phyloP scores from a whole-genome alignment of 2,888 invertebrate genomes.

The Aquatica leii region DNA sequence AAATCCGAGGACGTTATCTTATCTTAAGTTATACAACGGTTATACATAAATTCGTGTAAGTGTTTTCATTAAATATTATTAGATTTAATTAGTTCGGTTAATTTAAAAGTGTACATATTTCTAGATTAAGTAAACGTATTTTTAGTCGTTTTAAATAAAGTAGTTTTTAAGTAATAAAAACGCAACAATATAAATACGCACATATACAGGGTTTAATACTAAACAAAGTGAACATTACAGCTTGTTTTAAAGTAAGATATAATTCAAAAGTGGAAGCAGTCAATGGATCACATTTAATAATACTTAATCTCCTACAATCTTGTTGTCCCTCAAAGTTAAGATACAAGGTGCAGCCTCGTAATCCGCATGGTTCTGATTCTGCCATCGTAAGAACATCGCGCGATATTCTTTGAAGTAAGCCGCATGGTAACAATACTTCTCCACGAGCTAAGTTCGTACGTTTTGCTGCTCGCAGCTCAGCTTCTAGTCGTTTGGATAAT shows the following conservation, averaged over 20 bases:
- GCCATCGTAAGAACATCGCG: constrained; percentile 83
- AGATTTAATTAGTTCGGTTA: too few species aligned
- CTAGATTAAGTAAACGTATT: too few species aligned
- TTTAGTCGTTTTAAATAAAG: too few species aligned
- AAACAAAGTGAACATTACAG: too few species aligned
- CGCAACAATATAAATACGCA: too few species aligned
- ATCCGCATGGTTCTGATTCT: constrained; percentile 89
- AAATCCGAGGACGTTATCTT: too few species aligned
- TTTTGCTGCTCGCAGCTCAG: constrained; percentile 82
- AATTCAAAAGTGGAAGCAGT: constrained; percentile 91
- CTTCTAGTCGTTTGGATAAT: constrained; percentile 78
- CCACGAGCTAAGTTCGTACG: constrained; percentile 82
- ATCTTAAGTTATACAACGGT: too few species aligned
- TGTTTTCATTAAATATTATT: too few species aligned
- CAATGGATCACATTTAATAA: constrained; percentile 83
- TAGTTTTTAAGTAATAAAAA: too few species aligned
- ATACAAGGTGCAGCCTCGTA: constrained; percentile 86
- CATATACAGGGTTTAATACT: too few species aligned
- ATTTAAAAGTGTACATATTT: too few species aligned
- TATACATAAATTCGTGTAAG: too few species aligned
- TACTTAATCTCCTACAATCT: constrained; percentile 74
- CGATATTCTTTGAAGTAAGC: constrained; percentile 81
- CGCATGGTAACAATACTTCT: constrained; percentile 85
- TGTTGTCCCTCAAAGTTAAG: constrained; percentile 80
- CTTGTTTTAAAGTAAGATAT: constrained; percentile 85